Evolutionary conservation across 2,797 vertebrate genomes (phyloP), one percentile per base, ranked within the genome.

Genomic region (Atherinosoma microstoma): DNA sequence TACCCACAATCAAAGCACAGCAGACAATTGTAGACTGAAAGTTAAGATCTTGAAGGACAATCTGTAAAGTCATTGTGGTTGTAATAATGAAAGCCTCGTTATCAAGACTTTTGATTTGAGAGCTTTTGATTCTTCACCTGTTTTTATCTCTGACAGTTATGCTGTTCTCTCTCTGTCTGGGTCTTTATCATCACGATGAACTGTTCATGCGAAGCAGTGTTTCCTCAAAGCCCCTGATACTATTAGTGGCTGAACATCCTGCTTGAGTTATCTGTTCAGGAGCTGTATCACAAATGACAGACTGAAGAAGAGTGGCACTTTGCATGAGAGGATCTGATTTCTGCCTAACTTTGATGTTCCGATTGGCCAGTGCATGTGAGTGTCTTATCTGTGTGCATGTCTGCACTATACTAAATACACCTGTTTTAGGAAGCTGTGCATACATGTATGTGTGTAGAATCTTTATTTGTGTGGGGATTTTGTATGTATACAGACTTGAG

Each of bases 191-290:
- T 84, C 69, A 72, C 45, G 62, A 63, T 75, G 77, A 83, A 34
- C 87, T 73, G 63, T 70, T 87, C 78, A 88, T 78, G 85, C 53
- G n/a, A 84, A 82, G 76, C 80, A 53, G 27, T 66, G 80, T 80
- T 86, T 84, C 68, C 73, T 80, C 65, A 68, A 80, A 69, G 59
- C 51, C 65, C 40, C 29, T 75, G 92, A 93, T 93, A 78, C 69
- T n/a, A 81, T 86, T 78, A 64, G 32, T 49, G 75, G 42, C 64
- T 72, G 67, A 73, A 67, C 74, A 70, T 91, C 86, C 62, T 71
- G 49, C 73, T 80, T 77, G 9, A 49, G 38, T 84, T 89, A 85
- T 85, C 76, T 73, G 58, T 73, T 72, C 60, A 67, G 69, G 76
- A 83, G 80, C 64, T 72, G 75, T 36, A 79, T 76, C 63, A 64